Percentiles rank a stretch among this genome's conserved stretches.
Conservation (phyloP, 2,113 vertebrate species). For the Hippopotamus amphibius region DNA sequence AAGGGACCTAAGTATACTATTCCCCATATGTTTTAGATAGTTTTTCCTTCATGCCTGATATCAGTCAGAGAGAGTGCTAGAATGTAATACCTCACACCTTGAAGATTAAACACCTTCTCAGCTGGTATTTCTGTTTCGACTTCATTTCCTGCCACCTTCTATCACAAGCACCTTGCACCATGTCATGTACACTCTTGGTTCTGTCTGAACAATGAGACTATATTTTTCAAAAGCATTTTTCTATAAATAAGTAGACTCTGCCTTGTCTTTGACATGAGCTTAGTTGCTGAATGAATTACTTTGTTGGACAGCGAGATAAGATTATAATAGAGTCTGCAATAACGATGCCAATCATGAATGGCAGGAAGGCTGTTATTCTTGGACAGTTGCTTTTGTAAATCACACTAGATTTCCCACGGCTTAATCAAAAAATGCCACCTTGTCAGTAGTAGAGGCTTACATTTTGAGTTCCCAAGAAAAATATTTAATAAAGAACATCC, state of each 20-base stretch:
- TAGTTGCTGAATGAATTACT: conserved; percentile 66
- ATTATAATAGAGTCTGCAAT: conserved; percentile 76
- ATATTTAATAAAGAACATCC: conserved; percentile 59
- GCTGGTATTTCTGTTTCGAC: conserved; percentile 65
- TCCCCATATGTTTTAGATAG: conserved; percentile 12
- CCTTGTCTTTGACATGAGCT: conserved; percentile 67
- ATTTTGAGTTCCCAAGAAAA: conserved; percentile 55
- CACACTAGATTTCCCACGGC: conserved; percentile 50
- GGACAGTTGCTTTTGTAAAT: conserved; percentile 74
- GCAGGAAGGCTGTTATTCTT: conserved; percentile 66
- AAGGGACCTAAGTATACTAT: conserved; percentile 21
- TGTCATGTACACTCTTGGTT: conserved; percentile 47
- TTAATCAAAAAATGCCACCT: conserved; percentile 79
- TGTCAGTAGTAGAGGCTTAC: conserved; percentile 64
- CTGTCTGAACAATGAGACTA: conserved; percentile 47
- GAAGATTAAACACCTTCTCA: conserved; percentile 81
- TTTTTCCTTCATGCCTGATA: conserved; percentile 57
- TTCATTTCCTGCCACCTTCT: conserved; percentile 62
- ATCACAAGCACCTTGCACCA: conserved; percentile 51
- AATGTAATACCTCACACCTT: conserved; percentile 69
- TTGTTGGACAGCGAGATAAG: conserved; percentile 69
- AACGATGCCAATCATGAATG: conserved; percentile 65
- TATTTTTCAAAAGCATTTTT: conserved; percentile 68
- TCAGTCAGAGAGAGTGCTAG: conserved; percentile 58
- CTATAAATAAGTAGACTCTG: conserved; percentile 66